Evolutionary conservation across 2,888 invertebrate genomes (phyloP), one percentile per base, ranked within the genome.

Genomic region (Ichneumoninae sp.): DNA sequence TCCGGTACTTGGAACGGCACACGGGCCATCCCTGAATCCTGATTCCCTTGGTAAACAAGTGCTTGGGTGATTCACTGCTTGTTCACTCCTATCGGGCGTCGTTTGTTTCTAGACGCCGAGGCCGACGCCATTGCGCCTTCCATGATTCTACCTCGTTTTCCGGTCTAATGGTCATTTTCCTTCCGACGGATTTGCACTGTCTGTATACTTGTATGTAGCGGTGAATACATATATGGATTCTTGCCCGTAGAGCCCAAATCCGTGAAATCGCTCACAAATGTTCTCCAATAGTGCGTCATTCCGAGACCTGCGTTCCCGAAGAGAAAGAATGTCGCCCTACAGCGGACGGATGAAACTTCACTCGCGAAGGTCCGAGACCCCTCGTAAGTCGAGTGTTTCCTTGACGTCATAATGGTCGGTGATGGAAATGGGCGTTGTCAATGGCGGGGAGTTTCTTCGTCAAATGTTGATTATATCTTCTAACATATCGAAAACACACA

Each of bases 41-140:
- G 92, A 93, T 93, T 93, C 91, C 89, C 91, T 93, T 89, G 91
- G 93, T 93, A 93, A 93, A 93, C 93, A 93, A 93, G 91, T 91
- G 92, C 92, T 92, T 89, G 91, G 92, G 92, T 93, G 92, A 93
- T 93, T 93, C 92, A 93, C 92, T 92, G 93, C 93, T 92, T 92
- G 91, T 91, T 91, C 92, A 90, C 90, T 92, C 88, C 91, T 91
- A 90, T 92, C 91, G 90, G 90, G 89, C 90, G 90, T 91, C 93
- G 91, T 93, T 93, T 93, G 91, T 93, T 92, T 92, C 91, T 89
- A 90, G 91, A 92, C 91, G 87, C 86, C 74, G 74, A 74, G 60
- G 74, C 82, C 87, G 86, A 88, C 87, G 92, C 92, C 92, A 92
- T 92, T 90, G 91, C 90, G 86, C 88, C 77, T 80, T 78, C 75